These are phyloP conservation scores for Harpalus rufipes DNA, from an alignment of 2,888 invertebrate genomes.

Conservation along the genomic window DNA sequence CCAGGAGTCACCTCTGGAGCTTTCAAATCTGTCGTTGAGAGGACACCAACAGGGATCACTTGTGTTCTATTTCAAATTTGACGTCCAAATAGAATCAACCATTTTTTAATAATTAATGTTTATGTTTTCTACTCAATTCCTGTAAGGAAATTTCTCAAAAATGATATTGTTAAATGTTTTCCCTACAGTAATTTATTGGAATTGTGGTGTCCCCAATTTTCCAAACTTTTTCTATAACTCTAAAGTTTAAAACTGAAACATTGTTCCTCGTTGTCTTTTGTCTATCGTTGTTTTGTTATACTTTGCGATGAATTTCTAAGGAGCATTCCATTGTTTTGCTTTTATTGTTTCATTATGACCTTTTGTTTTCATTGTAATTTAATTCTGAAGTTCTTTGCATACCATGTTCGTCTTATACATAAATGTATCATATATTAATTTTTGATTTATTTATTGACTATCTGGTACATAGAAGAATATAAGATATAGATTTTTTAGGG, in stretches of 20 bases:
- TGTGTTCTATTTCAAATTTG: too few species aligned
- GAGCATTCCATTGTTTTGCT: constrained; percentile 58
- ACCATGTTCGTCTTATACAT: constrained; percentile 6
- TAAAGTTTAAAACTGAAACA: constrained; percentile 51
- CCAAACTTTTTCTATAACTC: not conserved
- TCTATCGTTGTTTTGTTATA: constrained; percentile 60
- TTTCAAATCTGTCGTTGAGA: too few species aligned
- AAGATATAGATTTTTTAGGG: not conserved
- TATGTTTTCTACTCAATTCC: too few species aligned
- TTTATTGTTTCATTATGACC: constrained; percentile 65
- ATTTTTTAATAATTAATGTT: too few species aligned
- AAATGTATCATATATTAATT: constrained; percentile 41
- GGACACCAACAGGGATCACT: too few species aligned
- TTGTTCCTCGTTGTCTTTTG: constrained; percentile 51
- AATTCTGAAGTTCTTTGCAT: constrained; percentile 59
- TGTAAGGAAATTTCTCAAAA: too few species aligned
- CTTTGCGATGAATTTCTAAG: constrained; percentile 63
- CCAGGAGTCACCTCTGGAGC: too few species aligned
- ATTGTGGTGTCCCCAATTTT: not conserved
- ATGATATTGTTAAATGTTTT: too few species aligned
- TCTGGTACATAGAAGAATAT: not conserved
- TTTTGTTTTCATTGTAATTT: constrained; percentile 63
- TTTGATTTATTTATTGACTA: constrained; percentile 25
- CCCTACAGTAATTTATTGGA: not conserved
- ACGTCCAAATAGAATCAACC: too few species aligned